A percentile compares a stretch with the other conserved stretches of the same genome.
Evolutionary conservation across 2,888 invertebrate genomes (phyloP).

Genomic region (Mongoloraphidia duomilia): DNA sequence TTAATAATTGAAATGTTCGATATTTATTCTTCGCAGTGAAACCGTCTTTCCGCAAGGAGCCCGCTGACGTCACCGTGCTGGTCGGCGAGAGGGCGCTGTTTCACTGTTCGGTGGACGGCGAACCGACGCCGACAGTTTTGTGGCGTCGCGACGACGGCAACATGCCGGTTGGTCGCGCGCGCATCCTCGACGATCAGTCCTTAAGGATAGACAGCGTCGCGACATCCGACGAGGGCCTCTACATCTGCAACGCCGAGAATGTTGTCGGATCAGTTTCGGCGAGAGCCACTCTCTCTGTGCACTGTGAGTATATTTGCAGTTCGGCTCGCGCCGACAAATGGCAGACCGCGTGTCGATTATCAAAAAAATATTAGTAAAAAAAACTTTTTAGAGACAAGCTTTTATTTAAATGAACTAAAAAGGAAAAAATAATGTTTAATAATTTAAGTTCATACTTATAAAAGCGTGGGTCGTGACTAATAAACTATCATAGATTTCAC

Average conservation of each 20-base stretch:
- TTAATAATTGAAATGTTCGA: no score
- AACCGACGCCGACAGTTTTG: slow-evolving; percentile 74
- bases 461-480: no score
- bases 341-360: no score
- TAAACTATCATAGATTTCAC: no score
- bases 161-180: slow-evolving; percentile 65
- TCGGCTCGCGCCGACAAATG: no score
- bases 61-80: slow-evolving; percentile 71
- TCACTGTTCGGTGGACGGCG: slow-evolving; percentile 80
- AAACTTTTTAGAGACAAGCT: no score
- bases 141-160: slow-evolving; percentile 82
- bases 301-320: slow-evolving; percentile 65
- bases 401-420: no score
- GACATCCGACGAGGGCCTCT: slow-evolving; percentile 72
- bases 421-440: no score
- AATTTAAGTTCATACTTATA: no score
- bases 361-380: no score
- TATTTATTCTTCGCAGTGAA: slow-evolving; percentile 47
- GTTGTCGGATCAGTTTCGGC: slow-evolving; percentile 75
- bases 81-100: slow-evolving; percentile 76
- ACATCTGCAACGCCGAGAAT: slow-evolving; percentile 83
- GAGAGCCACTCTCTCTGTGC: slow-evolving; percentile 72
- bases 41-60: slow-evolving; percentile 78
- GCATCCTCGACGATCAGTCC: slow-evolving; percentile 60
- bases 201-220: slow-evolving; percentile 71